Conservation (phyloP, 2,888 invertebrate species). For the Rotaria sp. region DNA sequence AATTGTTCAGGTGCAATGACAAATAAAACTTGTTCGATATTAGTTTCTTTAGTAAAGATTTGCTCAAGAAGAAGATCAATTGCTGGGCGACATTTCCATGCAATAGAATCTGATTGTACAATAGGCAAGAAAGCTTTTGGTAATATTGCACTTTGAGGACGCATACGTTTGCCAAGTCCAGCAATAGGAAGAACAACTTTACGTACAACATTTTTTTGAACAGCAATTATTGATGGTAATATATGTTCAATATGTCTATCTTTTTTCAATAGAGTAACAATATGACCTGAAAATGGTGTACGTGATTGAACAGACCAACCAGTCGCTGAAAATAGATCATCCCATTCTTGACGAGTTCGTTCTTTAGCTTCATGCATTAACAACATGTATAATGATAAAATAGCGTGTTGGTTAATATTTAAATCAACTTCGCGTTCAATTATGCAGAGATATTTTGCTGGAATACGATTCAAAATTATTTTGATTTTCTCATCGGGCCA, state of each 20-base stretch:
- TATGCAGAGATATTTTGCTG: background rate
- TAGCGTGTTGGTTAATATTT: background rate
- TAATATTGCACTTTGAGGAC: background rate
- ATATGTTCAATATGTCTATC: background rate
- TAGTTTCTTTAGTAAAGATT: background rate
- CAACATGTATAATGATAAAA: conserved; percentile 7
- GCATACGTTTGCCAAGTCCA: conserved; percentile 11
- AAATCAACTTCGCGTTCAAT: conserved; percentile 6
- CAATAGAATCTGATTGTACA: background rate
- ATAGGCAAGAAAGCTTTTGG: conserved; percentile 29
- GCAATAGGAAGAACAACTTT: conserved; percentile 28
- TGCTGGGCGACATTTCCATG: background rate
- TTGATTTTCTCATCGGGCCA: background rate
- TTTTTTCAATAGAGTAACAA: background rate
- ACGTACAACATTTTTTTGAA: background rate
- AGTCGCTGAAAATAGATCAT: background rate
- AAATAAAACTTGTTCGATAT: conserved; percentile 22
- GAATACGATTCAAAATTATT: conserved; percentile 6
- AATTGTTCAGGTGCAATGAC: background rate
- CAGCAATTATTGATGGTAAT: background rate
- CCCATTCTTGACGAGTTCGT: conserved; percentile 4
- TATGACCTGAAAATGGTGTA: background rate
- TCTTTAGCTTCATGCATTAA: background rate
- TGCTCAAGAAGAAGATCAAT: background rate
- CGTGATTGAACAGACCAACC: background rate